Base-by-base conservation (phyloP, 2,888 invertebrate genomes). In the Hypomecis punctinalis region DNA sequence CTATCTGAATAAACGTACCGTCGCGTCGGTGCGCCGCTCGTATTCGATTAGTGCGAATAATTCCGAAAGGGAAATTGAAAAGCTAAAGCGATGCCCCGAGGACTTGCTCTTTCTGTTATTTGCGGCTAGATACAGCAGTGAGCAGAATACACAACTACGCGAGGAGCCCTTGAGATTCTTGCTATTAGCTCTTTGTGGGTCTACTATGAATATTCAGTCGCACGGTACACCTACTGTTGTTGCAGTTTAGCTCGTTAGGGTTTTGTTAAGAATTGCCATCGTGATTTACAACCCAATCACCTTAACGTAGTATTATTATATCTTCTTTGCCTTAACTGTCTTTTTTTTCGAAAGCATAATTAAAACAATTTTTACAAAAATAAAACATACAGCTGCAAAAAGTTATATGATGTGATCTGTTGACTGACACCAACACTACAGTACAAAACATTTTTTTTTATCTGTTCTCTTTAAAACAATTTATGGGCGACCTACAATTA, bases 21-120 rank as follows among this genome's bases (percentile, higher is more conserved):
- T 48, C 9, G 53, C 46, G 60, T 49, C 48, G 62, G 56, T 46
- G 62, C 56, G 56, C 40, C 69, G 89, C 88, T 89, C 89, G 90
- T 89, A 90, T 90, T 91, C 91, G 91, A 92, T 93, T 93, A 93
- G 90, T 84, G 86, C 88, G 88, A 91, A 91, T 93, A 90, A 93
- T 92, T 90, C 89, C 86, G 90, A 93, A 92, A 93, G 91, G 92
- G 92, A 93, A 93, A 93, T 93, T 92, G 92, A 93, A 93, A 91
- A 91, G 91, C 91, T 89, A 86, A 89, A 89, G 90, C 89, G 90
- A 90, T 89, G 88, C 91, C 91, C 91, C 79, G 81, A 91, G 92
- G 92, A 91, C 85, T 89, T 89, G 91, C 91, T 91, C 91, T 91
- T 91, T 91, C 91, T 91, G 88, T 89, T 91, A 91, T 89, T 91